A percentile compares a stretch with the other conserved stretches of the same genome.
phyloP scores from a whole-genome alignment of 23 tunicate genomes.

The Halocynthia aurantium region DNA sequence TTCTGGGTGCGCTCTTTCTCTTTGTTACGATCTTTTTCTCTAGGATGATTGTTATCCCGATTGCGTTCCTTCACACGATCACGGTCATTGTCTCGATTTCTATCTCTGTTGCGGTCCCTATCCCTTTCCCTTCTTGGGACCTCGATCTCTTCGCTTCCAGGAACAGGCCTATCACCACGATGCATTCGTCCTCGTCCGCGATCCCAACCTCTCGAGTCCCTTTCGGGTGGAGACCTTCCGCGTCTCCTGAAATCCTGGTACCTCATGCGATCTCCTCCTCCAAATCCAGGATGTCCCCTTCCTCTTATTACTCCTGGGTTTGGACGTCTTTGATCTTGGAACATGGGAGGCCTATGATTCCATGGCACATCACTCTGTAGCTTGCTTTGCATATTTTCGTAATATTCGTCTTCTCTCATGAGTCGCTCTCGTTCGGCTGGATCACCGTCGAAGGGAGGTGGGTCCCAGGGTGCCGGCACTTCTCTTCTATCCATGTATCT shows the following conservation, averaged over 20 bases:
- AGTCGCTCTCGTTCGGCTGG: conserved; percentile 24
- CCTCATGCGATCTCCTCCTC: conserved; percentile 4
- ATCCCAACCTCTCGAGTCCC: conserved; percentile 16
- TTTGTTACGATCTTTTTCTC: too few relatives aligned
- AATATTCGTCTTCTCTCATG: conserved; percentile 10
- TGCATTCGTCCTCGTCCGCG: not conserved
- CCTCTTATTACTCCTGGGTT: conserved; percentile 5
- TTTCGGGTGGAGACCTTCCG: not conserved
- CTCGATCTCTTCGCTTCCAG: too few relatives aligned
- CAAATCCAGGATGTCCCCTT: conserved; percentile 2
- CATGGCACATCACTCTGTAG: not conserved
- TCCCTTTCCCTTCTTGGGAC: too few relatives aligned
- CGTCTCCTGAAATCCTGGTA: not conserved
- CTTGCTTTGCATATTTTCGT: conserved; percentile 7
- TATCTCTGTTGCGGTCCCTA: too few relatives aligned
- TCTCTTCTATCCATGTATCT: not conserved
- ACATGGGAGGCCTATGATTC: not conserved
- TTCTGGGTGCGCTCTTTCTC: too few relatives aligned
- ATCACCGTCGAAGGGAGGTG: conserved; percentile 30
- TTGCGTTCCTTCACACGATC: too few relatives aligned
- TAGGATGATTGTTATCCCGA: too few relatives aligned
- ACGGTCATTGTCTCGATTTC: too few relatives aligned
- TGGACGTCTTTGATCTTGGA: not conserved
- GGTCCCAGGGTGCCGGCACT: conserved; percentile 26
- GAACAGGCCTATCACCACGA: too few relatives aligned